Percentiles rank a stretch among this genome's conserved stretches.
Evolutionary conservation across 1,140 invertebrate genomes (phyloP).

Genomic region (Hormaphis cornu): DNA sequence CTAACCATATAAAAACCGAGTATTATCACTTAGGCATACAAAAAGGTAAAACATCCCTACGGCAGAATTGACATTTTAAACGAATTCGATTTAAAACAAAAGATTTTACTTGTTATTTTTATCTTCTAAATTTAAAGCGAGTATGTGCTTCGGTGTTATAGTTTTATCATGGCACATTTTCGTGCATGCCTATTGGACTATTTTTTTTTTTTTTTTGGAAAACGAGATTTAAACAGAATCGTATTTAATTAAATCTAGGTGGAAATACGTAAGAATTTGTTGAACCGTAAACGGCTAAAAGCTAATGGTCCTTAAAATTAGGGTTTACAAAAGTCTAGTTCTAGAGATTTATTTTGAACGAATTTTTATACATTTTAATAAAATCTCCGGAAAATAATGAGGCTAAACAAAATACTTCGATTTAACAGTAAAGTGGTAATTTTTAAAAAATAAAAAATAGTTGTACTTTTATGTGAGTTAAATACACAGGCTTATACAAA

Average conservation of each 20-base stretch:
- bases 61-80: too few relatives aligned
- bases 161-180: not conserved
- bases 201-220: too few relatives aligned
- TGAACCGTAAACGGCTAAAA: not conserved
- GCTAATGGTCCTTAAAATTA: not conserved
- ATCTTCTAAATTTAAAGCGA: not conserved
- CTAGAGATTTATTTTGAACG: not conserved
- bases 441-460: too few relatives aligned
- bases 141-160: not conserved
- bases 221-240: not conserved
- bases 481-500: too few relatives aligned
- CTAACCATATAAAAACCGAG: not conserved
- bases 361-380: too few relatives aligned
- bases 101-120: not conserved
- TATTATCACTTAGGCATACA: not conserved
- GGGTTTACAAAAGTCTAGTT: not conserved
- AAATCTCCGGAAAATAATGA: too few relatives aligned
- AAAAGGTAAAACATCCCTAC: too few relatives aligned
- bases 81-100: not conserved
- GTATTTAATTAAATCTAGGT: not conserved
- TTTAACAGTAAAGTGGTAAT: too few relatives aligned
- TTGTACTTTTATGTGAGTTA: too few relatives aligned
- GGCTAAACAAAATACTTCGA: too few relatives aligned
- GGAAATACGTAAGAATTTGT: not conserved
- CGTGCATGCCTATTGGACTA: too few relatives aligned